Evolutionary conservation across 1,140 invertebrate genomes (phyloP).

Genomic region (Epicauta chinensis): DNA sequence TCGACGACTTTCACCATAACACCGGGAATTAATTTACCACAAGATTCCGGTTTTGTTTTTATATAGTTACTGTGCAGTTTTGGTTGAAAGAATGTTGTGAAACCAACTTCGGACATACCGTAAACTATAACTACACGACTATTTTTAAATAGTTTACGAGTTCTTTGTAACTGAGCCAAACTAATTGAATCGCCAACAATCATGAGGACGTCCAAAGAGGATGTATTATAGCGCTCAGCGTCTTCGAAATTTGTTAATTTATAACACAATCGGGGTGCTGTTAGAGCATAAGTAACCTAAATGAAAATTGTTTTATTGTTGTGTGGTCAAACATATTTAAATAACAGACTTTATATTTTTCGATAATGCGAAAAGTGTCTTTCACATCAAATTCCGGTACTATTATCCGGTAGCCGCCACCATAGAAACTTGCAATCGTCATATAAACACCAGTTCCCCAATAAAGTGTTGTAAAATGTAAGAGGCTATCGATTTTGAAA

Average conservation of each 20-base stretch:
- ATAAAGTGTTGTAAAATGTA: neutral
- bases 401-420: neutral
- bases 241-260: neutral
- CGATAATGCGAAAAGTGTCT: neutral
- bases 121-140: neutral
- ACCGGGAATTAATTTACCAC: neutral
- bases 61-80: neutral
- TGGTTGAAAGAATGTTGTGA: slow-evolving; percentile 1
- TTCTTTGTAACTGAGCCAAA: neutral
- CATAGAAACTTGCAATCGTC: neutral
- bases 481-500: too few relatives aligned
- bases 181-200: slow-evolving; percentile 1
- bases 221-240: neutral
- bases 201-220: neutral
- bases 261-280: neutral
- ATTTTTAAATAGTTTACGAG: neutral
- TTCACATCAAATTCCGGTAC: neutral
- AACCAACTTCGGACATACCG: slow-evolving; percentile 1
- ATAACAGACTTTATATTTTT: slow-evolving; percentile 7
- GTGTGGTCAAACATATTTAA: too few relatives aligned
- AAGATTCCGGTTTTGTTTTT: neutral
- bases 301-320: neutral
- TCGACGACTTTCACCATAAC: slow-evolving; percentile 28
- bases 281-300: neutral
- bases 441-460: slow-evolving; percentile 1